These are phyloP conservation scores for Tetragonisca angustula DNA, from an alignment of 2,888 invertebrate species.

Conservation along the genomic window DNA sequence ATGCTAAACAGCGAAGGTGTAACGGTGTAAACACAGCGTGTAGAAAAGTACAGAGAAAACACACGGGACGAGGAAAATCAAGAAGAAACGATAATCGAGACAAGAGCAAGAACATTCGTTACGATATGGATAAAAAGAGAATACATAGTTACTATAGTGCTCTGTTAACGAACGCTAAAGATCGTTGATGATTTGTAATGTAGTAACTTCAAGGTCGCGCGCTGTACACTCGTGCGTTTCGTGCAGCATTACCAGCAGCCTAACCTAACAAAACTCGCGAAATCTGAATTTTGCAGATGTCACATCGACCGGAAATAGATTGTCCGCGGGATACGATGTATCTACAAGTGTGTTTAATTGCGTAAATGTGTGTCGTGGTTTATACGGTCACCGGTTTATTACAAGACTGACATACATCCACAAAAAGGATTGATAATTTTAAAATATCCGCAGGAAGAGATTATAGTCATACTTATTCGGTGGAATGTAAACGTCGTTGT, in stretches of 20 bases:
- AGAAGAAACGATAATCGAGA: not conserved
- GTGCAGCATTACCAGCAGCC: constrained; percentile 30
- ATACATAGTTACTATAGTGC: not conserved
- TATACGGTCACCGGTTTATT: not conserved
- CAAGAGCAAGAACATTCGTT: constrained; percentile 32
- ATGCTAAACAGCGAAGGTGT: constrained; percentile 52
- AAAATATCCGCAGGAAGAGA: not conserved
- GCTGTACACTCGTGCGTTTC: constrained; percentile 29
- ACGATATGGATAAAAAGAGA: constrained; percentile 15
- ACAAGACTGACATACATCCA: not conserved
- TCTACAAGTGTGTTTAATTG: not conserved
- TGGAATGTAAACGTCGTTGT: too few relatives aligned
- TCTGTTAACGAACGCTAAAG: constrained; percentile 35
- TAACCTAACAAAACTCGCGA: not conserved
- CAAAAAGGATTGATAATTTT: not conserved
- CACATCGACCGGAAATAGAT: not conserved
- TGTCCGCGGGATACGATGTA: not conserved
- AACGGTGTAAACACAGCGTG: constrained; percentile 43
- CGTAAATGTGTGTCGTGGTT: not conserved
- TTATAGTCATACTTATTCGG: too few relatives aligned
- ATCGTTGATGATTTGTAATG: constrained; percentile 23
- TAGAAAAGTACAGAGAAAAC: constrained; percentile 20
- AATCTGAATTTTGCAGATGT: constrained; percentile 10
- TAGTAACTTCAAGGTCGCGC: constrained; percentile 29
- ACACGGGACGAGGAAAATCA: not conserved